Conservation (phyloP, 2,888 invertebrate genomes). For the Conomelus anceps region DNA sequence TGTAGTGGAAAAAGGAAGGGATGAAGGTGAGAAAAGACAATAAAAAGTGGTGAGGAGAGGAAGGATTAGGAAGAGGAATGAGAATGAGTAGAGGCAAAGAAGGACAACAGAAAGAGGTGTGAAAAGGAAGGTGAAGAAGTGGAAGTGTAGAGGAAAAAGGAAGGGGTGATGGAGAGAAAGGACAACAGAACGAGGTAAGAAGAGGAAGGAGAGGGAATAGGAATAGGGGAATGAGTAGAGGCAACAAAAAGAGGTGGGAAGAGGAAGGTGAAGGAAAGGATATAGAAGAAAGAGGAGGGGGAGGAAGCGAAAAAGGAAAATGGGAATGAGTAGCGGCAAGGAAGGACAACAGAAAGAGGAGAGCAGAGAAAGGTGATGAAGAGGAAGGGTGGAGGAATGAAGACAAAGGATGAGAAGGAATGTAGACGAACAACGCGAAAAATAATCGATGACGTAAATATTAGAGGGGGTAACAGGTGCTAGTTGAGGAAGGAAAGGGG, state of each 20-base stretch:
- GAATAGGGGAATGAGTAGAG: neutral
- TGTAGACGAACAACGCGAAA: neutral
- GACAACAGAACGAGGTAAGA: neutral
- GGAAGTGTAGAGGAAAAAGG: neutral
- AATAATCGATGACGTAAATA: neutral
- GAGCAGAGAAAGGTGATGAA: neutral
- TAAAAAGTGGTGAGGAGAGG: too few relatives aligned
- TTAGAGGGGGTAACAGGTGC: neutral
- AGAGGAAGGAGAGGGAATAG: neutral
- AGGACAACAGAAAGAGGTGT: too few relatives aligned
- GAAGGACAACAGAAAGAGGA: neutral
- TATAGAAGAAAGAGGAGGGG: neutral
- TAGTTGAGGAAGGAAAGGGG: neutral
- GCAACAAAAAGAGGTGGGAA: neutral
- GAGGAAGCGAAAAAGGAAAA: neutral
- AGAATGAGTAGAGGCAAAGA: too few relatives aligned
- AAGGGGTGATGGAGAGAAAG: neutral
- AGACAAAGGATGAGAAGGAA: too few relatives aligned
- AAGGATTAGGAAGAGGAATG: too few relatives aligned
- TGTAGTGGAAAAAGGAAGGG: neutral
- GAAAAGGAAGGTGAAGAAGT: neutral
- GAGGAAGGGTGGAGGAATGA: neutral
- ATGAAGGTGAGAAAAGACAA: too few relatives aligned
- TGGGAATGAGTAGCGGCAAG: neutral
- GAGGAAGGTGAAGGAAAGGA: neutral